These are phyloP conservation scores for Vombatus ursinus DNA, from an alignment of 2,113 vertebrate genomes.

Conservation along the genomic window DNA sequence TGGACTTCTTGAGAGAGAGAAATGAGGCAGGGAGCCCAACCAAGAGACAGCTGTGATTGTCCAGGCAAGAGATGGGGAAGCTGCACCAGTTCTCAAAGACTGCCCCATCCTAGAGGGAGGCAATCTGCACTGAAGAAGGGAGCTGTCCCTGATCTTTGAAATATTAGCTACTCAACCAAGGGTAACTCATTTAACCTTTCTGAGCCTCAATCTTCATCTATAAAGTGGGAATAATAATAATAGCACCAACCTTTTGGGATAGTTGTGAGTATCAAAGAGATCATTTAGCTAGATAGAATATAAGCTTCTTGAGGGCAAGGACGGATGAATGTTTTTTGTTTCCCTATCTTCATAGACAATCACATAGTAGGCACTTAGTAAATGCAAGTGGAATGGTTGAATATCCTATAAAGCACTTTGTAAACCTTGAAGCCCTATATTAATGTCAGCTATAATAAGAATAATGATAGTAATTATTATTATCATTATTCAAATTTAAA, in stretches of 20 bases:
- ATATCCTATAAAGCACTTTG: background rate
- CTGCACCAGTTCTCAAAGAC: background rate
- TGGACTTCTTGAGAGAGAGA: background rate
- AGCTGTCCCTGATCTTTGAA: background rate
- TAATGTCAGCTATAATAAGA: background rate
- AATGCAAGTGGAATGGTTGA: background rate
- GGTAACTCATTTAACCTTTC: conserved; percentile 1
- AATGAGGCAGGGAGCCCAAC: background rate
- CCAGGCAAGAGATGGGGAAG: background rate
- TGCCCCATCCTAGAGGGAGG: background rate
- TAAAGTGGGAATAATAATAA: background rate
- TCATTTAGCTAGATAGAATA: background rate
- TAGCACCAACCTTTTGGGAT: background rate
- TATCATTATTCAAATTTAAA: background rate
- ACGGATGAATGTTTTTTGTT: background rate
- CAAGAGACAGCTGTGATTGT: background rate
- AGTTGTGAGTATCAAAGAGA: background rate
- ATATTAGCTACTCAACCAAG: background rate
- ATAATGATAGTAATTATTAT: background rate
- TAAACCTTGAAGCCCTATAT: background rate
- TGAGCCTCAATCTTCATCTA: background rate
- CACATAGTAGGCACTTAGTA: background rate
- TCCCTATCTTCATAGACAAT: background rate
- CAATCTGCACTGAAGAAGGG: background rate
- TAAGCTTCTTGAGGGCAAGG: background rate